A percentile compares a stretch with the other conserved stretches of the same genome.
Conservation (phyloP, 92 coral and sea anemone species). For the Porites divaricata region DNA sequence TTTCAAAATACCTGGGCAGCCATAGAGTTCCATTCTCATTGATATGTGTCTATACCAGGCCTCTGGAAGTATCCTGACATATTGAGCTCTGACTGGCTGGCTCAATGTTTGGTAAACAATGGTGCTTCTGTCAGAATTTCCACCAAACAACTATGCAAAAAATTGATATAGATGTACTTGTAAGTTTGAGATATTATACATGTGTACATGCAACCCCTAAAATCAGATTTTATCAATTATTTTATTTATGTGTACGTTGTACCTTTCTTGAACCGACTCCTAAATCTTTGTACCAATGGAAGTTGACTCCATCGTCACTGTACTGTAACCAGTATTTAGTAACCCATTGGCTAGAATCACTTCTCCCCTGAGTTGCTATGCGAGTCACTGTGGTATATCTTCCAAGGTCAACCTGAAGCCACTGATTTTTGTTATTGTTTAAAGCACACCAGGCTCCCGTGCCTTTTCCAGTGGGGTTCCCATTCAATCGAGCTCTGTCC, state of each 20-base stretch:
- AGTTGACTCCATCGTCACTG: constrained; percentile 5
- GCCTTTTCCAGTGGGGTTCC: not conserved
- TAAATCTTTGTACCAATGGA: constrained; percentile 12
- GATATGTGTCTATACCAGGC: not conserved
- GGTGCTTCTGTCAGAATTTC: not conserved
- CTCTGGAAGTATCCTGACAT: not conserved
- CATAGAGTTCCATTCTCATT: not conserved
- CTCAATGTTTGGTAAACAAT: not conserved
- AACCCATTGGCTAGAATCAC: not conserved
- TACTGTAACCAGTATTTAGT: constrained; percentile 13
- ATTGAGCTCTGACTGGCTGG: not conserved
- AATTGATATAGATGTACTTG: no score
- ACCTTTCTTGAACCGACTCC: not conserved
- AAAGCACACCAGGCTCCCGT: constrained; percentile 5
- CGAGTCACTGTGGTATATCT: no score
- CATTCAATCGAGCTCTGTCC: constrained; percentile 5
- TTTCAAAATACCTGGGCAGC: not conserved
- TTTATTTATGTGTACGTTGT: not conserved
- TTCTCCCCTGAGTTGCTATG: not conserved
- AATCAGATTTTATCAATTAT: no score
- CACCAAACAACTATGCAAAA: not conserved
- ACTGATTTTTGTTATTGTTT: not conserved
- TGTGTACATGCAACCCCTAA: no score
- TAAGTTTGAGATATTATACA: no score
- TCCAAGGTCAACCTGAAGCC: constrained; percentile 20